A percentile compares a stretch with the other conserved stretches of the same genome.
Conservation (phyloP, 2,888 invertebrate species). For the Gastracanthus pulcherrimus region DNA sequence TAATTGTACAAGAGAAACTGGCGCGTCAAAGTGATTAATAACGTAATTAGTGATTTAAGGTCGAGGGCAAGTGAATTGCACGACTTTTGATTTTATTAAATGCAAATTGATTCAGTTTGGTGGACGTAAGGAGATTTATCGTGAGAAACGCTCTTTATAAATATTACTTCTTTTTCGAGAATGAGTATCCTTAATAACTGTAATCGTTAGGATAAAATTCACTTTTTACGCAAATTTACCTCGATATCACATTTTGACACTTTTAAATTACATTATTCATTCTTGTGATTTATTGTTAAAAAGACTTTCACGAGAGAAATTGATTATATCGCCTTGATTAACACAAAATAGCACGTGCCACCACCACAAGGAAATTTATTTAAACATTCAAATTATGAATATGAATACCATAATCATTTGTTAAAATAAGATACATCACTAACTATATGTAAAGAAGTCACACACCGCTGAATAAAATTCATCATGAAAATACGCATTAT, state of each 20-base stretch:
- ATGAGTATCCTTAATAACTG: not conserved
- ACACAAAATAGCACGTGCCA: no score
- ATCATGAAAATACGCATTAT: no score
- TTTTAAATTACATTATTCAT: not conserved
- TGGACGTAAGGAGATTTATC: constrained; percentile 33
- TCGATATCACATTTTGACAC: constrained; percentile 10
- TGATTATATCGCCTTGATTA: not conserved
- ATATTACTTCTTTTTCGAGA: not conserved
- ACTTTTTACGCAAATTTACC: no score
- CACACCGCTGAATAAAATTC: no score
- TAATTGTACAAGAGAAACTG: constrained; percentile 49
- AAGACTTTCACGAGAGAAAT: no score
- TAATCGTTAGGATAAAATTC: no score
- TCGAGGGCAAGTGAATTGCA: constrained; percentile 39
- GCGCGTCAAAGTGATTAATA: constrained; percentile 57
- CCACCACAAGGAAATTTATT: no score
- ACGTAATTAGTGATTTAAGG: constrained; percentile 57
- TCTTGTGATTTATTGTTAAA: not conserved
- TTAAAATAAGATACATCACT: no score
- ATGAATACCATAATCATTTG: no score
- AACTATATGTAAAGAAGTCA: no score
- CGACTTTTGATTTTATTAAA: constrained; percentile 55
- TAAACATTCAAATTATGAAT: no score
- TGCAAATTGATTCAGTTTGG: constrained; percentile 52
- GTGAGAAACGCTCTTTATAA: constrained; percentile 27